A percentile compares a stretch with the other conserved stretches of the same genome.
phyloP scores from a whole-genome alignment of 2,113 vertebrate species.

The Elephantulus edwardii region DNA sequence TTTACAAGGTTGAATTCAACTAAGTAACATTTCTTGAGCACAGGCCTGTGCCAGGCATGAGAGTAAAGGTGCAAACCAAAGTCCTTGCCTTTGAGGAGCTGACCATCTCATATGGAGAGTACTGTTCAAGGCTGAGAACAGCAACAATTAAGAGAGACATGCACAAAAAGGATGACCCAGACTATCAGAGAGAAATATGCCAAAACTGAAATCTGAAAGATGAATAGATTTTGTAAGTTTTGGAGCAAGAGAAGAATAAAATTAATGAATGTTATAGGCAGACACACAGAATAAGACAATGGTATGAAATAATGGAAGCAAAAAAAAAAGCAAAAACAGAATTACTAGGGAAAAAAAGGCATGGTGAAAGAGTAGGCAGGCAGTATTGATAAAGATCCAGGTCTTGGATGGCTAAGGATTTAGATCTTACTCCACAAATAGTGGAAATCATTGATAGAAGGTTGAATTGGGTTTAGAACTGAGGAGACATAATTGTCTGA shows the following conservation, averaged over 20 bases:
- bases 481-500: background rate
- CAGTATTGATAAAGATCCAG: background rate
- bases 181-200: background rate
- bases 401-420: background rate
- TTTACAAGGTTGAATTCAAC: background rate
- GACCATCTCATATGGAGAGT: background rate
- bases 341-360: background rate
- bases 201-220: background rate
- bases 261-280: background rate
- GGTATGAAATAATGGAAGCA: background rate
- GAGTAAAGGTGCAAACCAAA: background rate
- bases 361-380: background rate
- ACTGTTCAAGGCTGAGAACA: background rate
- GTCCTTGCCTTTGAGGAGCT: background rate
- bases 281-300: background rate
- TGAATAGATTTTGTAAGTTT: background rate
- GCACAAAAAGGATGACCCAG: background rate
- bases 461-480: background rate
- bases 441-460: too few species aligned
- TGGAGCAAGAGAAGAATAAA: background rate
- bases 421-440: background rate
- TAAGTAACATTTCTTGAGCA: background rate
- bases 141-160: background rate
- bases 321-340: background rate
- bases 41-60: background rate